These are phyloP conservation scores for Ctenoplectra terminalis DNA, from an alignment of 1,140 invertebrate species.

Conservation along the genomic window DNA sequence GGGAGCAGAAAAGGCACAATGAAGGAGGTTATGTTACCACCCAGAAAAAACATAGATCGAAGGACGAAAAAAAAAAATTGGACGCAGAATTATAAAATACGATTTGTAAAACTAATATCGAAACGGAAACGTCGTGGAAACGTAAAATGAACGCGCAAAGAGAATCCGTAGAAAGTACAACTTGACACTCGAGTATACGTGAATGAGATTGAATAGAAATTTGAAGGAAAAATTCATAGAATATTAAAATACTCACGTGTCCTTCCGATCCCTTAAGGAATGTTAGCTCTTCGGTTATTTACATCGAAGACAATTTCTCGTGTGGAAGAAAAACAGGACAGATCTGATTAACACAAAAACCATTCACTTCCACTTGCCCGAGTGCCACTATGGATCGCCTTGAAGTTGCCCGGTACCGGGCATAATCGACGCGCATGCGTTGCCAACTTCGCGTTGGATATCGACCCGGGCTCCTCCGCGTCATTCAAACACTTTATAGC, in stretches of 20 bases:
- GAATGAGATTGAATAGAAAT: not conserved
- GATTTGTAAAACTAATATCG: not conserved
- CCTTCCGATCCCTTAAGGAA: not conserved
- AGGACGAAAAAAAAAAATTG: not conserved
- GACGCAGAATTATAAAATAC: not conserved
- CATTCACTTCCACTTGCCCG: constrained; percentile 25
- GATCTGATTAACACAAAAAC: constrained; percentile 14
- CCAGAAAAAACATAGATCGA: too few relatives aligned
- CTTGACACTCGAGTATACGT: constrained; percentile 5
- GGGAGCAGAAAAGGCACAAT: too few relatives aligned
- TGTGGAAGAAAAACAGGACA: not conserved
- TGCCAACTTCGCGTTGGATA: constrained; percentile 52
- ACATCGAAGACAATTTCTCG: constrained; percentile 36
- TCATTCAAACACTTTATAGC: constrained; percentile 46
- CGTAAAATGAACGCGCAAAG: too few relatives aligned
- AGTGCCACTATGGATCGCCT: constrained; percentile 64
- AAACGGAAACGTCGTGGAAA: accelerated
- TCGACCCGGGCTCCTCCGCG: constrained; percentile 49
- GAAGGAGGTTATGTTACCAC: constrained; percentile 41
- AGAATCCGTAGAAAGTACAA: not conserved
- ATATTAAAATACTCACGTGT: constrained; percentile 16
- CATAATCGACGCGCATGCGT: constrained; percentile 59
- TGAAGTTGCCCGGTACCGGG: constrained; percentile 43
- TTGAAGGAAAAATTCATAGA: not conserved
- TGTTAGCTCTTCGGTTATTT: constrained; percentile 26